phyloP scores from a whole-genome alignment of 2,113 vertebrate species.

The Perca fluviatilis region DNA sequence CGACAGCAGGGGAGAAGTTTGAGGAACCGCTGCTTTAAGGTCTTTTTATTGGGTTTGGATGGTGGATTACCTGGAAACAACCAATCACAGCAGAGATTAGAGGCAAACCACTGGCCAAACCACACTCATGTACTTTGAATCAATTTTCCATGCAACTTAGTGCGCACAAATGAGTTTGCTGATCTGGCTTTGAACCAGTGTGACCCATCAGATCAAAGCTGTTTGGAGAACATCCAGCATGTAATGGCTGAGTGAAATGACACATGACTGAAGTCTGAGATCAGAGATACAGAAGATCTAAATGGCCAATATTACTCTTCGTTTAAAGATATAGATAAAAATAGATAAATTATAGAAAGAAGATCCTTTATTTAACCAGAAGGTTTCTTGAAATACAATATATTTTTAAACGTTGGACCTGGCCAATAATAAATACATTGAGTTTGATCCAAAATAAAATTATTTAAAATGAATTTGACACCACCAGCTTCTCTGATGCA shows the following conservation, averaged over 20 bases:
- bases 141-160: conserved; percentile 15
- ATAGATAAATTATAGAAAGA: background rate
- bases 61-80: conserved; percentile 80
- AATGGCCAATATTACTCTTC: background rate
- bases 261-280: conserved; percentile 1
- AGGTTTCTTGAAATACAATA: background rate
- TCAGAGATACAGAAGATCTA: background rate
- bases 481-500: background rate
- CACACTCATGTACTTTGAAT: conserved; percentile 21
- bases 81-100: conserved; percentile 74
- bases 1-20: conserved; percentile 82
- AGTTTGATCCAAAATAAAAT: background rate
- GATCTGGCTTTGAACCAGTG: conserved; percentile 46
- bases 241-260: conserved; percentile 4
- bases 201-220: conserved; percentile 17
- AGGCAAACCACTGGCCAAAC: conserved; percentile 18
- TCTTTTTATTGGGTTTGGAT: conserved; percentile 79
- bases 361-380: background rate
- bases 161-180: conserved; percentile 9
- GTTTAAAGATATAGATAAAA: background rate
- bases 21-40: conserved; percentile 82
- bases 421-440: background rate
- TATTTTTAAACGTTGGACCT: background rate
- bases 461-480: background rate
- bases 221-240: background rate